Conservation (phyloP, 2,113 vertebrate genomes). For the Saimiri boliviensis region DNA sequence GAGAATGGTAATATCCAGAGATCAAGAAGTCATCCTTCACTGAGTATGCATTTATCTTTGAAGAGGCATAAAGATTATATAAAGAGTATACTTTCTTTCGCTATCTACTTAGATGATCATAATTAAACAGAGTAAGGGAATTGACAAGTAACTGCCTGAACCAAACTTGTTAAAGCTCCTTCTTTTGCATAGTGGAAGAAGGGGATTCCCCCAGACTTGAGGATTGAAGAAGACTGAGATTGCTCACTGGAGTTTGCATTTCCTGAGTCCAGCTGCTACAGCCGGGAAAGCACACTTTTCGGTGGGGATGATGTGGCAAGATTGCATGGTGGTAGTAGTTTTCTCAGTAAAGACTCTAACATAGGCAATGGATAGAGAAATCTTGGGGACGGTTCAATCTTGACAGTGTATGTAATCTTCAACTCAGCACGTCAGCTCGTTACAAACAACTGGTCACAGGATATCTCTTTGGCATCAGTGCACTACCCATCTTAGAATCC, state of each 20-base stretch:
- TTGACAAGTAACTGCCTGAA: not conserved
- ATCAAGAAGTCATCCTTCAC: not conserved
- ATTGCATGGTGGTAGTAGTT: not conserved
- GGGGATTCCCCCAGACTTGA: not conserved
- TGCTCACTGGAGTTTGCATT: not conserved
- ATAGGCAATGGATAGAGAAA: not conserved
- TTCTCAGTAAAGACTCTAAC: not conserved
- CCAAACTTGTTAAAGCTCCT: not conserved
- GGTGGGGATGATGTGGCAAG: not conserved
- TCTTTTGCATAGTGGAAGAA: not conserved
- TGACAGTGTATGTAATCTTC: not conserved
- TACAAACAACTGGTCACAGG: not conserved
- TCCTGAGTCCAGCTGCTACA: too few species aligned
- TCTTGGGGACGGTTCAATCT: not conserved
- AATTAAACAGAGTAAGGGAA: not conserved
- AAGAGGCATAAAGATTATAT: not conserved
- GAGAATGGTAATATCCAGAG: not conserved
- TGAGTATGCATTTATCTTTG: not conserved
- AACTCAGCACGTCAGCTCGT: not conserved
- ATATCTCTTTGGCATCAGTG: not conserved
- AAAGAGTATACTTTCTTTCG: not conserved
- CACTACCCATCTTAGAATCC: not conserved
- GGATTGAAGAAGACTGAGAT: not conserved
- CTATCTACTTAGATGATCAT: not conserved
- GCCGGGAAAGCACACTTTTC: not conserved